Evolutionary conservation across 2,888 invertebrate genomes (phyloP).

Genomic region (Lordiphosa andalusiaca): DNA sequence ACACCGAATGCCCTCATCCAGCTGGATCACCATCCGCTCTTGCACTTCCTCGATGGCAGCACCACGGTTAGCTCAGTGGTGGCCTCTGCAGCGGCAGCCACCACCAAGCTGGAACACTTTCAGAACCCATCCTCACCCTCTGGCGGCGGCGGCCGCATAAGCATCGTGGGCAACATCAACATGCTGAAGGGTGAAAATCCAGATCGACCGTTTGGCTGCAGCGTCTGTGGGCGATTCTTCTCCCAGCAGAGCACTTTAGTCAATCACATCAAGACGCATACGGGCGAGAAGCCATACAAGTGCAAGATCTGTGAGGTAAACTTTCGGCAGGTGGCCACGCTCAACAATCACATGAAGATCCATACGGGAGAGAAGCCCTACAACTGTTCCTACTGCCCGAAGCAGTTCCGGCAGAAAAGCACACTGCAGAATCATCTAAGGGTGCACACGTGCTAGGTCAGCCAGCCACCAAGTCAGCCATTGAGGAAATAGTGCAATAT

Average conservation of each 20-base stretch:
- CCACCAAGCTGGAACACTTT: constrained; percentile 56
- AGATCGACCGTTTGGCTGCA: constrained; percentile 76
- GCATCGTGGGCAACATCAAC: constrained; percentile 57
- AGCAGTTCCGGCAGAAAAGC: constrained; percentile 78
- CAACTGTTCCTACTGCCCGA: constrained; percentile 78
- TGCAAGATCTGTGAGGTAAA: constrained; percentile 77
- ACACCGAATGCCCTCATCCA: constrained; percentile 64
- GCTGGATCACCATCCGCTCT: constrained; percentile 75
- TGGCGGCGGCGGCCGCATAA: constrained; percentile 50
- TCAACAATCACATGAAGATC: constrained; percentile 78
- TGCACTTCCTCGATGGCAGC: constrained; percentile 77
- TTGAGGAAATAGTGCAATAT: too few relatives aligned
- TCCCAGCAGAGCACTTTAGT: constrained; percentile 78
- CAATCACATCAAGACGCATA: constrained; percentile 77
- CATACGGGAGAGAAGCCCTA: constrained; percentile 78
- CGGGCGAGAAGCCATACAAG: constrained; percentile 77
- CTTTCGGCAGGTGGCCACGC: constrained; percentile 76
- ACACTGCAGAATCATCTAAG: constrained; percentile 76
- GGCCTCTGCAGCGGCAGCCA: constrained; percentile 57
- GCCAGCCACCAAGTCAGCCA: neutral
- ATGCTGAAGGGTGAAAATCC: constrained; percentile 68
- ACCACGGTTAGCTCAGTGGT: constrained; percentile 77
- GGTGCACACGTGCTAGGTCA: constrained; percentile 72
- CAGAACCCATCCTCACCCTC: constrained; percentile 27
- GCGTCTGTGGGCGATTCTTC: constrained; percentile 74